These are phyloP conservation scores for Neosilurus hyrtlii DNA, from an alignment of 2,797 vertebrate genomes.

Conservation along the genomic window DNA sequence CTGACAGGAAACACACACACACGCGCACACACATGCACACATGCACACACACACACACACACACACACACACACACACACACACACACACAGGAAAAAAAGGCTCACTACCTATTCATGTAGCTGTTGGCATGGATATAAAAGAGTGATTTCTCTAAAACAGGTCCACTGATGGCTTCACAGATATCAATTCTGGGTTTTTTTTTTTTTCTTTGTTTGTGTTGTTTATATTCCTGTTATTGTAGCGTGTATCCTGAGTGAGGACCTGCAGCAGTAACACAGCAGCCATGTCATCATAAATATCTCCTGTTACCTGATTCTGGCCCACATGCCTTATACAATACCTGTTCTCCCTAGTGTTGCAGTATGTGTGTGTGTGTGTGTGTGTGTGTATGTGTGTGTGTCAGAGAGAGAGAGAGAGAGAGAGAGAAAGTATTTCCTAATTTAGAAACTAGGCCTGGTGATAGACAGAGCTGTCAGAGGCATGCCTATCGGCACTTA, in stretches of 20 bases:
- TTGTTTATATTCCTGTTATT: conserved; percentile 3
- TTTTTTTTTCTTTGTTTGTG: neutral
- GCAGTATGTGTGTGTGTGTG: neutral
- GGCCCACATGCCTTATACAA: conserved; percentile 21
- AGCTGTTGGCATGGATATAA: conserved; percentile 51
- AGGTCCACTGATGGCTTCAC: conserved; percentile 1
- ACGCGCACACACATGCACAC: conserved; percentile 10
- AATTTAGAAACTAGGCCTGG: conserved; percentile 45
- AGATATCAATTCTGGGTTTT: neutral
- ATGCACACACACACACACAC: conserved; percentile 35
- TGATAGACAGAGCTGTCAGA: conserved; percentile 44
- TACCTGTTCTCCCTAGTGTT: conserved; percentile 6
- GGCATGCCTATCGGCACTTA: conserved; percentile 41
- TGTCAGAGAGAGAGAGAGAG: neutral
- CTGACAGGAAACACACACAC: conserved; percentile 20
- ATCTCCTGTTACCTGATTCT: conserved; percentile 18
- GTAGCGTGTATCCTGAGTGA: conserved; percentile 2
- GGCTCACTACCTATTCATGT: conserved; percentile 42
- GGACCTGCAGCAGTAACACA: neutral
- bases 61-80: neutral
- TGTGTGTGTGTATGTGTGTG: conserved; percentile 25
- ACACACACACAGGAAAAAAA: conserved; percentile 31
- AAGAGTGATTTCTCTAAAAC: conserved; percentile 49
- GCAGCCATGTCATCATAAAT: conserved; percentile 17
- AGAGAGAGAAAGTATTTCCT: conserved; percentile 1